Base-by-base conservation (phyloP, 2,113 vertebrate species). In the Pelusios castaneus region DNA sequence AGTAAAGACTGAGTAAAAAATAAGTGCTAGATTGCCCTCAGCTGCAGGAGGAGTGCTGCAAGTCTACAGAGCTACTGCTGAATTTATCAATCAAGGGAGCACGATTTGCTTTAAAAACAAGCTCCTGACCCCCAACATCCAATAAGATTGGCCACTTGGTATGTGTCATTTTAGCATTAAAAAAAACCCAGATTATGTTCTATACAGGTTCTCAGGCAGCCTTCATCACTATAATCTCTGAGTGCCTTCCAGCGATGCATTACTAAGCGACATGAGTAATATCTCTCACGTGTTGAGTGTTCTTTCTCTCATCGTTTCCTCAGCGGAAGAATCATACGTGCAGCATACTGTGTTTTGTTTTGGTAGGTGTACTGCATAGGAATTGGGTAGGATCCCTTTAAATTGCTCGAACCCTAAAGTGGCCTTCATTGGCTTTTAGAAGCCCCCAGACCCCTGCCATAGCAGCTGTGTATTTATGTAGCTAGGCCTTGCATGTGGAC, bases 161-260 rank as follows among this genome's bases (percentile, higher is more conserved):
- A 75, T 51, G 31, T 43, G 16, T 6, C 0, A 1, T 60, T 79
- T 9, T 45, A 17, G 17, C 14, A 1, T 22, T 83, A 5, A 16
- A 4, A 38, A 56, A 1, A 29, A 63, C 27, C 34, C 52, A 2
- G 0, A 5, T 21, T 41, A 56, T 41, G 22, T n/a, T 51, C 54
- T 41, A 52, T 43, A 3, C 21, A 10, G 1, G 5, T 82, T 90
- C 17, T 54, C 29, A 0, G 0, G 0, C 10, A 4, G 17, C 45
- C 79, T 78, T 14, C 0, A 1, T 52, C 76, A n/a, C 5, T 1
- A 31, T 21, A 70, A 6, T 25, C 38, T 75, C 24, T 75, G 12
- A 27, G 24, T 41, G 41, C 73, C 41, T 45, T 75, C 41, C 24
- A 25, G 25, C 25, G 25, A 11, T 14, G 10, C 70, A 75, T 45